These are phyloP conservation scores for Muscicapa comitata DNA, from an alignment of 2,797 vertebrate species.

Conservation along the genomic window DNA sequence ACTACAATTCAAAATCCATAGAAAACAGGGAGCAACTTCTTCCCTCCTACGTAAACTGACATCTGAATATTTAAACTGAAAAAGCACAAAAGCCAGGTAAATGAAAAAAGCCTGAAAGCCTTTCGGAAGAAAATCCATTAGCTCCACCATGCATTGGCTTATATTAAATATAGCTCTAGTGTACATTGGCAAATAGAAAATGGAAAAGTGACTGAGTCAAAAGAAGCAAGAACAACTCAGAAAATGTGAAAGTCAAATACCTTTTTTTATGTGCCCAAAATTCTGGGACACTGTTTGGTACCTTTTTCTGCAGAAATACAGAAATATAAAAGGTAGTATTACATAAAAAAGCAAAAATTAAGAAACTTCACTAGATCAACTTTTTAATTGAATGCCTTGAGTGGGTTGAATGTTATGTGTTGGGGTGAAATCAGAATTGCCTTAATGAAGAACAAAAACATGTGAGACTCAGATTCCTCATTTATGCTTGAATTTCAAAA, in stretches of 20 bases:
- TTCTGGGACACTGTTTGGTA: background rate
- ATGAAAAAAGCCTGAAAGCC: background rate
- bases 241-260: background rate
- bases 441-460: background rate
- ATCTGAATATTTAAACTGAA: background rate
- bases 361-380: background rate
- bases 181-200: background rate
- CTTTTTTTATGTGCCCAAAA: background rate
- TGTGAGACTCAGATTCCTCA: background rate
- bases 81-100: background rate
- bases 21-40: background rate
- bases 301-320: background rate
- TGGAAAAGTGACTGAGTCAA: background rate
- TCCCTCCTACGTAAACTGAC: background rate
- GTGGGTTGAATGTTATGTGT: background rate
- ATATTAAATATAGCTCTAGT: background rate
- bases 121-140: background rate
- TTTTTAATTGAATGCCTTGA: background rate
- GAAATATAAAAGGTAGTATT: background rate
- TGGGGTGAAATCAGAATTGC: background rate
- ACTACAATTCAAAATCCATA: background rate
- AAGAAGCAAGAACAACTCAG: background rate
- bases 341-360: background rate
- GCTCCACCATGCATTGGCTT: background rate
- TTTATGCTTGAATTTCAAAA: background rate